These are phyloP conservation scores for Picathartes gymnocephalus DNA, from an alignment of 2,113 vertebrate genomes.

Conservation along the genomic window DNA sequence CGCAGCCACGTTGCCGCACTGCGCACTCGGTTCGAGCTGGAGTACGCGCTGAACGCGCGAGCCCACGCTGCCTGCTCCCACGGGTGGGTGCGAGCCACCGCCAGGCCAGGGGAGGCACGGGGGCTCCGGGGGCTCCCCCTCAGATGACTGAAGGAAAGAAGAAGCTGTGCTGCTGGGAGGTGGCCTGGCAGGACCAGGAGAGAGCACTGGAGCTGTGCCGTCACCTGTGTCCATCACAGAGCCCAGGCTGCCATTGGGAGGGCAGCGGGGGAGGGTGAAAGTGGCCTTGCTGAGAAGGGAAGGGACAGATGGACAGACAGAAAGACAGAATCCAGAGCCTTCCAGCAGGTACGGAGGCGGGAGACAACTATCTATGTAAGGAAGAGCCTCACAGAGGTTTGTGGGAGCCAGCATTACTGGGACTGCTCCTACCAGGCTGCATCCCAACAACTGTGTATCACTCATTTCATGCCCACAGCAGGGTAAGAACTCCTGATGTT, in stretches of 20 bases:
- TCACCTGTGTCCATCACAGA: not conserved
- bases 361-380: not conserved
- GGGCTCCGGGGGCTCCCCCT: no score
- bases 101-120: no score
- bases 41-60: slow-evolving; percentile 83
- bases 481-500: not conserved
- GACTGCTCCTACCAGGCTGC: not conserved
- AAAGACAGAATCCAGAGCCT: not conserved
- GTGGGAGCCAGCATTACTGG: not conserved
- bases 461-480: not conserved
- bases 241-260: not conserved
- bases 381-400: not conserved
- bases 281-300: not conserved
- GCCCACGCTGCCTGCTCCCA: slow-evolving; percentile 80
- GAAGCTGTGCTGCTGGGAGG: not conserved
- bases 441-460: not conserved
- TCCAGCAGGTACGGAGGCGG: not conserved
- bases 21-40: slow-evolving; percentile 86
- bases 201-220: not conserved
- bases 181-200: not conserved
- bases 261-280: not conserved
- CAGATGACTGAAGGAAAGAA: accelerated
- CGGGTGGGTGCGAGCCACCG: slow-evolving; percentile 54
- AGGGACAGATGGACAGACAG: not conserved
- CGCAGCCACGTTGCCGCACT: slow-evolving; percentile 88